Conservation (phyloP, 64 coral and sea anemone genomes). For the Exaiptasia diaphana region DNA sequence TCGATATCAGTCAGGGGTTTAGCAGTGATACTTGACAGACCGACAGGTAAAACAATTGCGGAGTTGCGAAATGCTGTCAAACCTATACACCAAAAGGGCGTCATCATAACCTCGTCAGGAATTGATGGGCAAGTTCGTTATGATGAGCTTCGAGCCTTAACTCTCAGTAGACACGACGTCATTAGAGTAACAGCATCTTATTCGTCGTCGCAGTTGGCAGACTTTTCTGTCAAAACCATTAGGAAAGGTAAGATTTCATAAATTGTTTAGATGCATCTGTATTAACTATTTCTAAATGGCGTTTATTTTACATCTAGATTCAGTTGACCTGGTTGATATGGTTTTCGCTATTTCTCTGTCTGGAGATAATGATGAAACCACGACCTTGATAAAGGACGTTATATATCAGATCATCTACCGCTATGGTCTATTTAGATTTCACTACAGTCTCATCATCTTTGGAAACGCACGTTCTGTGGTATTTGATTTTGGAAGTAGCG, state of each 20-base stretch:
- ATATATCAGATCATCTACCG: background rate
- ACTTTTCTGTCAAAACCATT: background rate
- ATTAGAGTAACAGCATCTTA: background rate
- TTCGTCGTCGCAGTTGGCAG: background rate
- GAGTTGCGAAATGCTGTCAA: background rate
- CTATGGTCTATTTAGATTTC: conserved; percentile 36
- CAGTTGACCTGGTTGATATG: background rate
- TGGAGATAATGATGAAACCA: background rate
- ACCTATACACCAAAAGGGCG: background rate
- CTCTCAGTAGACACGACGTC: background rate
- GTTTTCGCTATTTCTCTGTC: conserved; percentile 25
- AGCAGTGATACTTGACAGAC: conserved; percentile 42
- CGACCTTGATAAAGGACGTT: conserved; percentile 9
- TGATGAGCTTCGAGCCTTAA: background rate
- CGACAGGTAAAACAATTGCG: background rate
- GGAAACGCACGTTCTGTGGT: background rate
- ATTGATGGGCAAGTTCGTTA: background rate
- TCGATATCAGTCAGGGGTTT: conserved; percentile 8
- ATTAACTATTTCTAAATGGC: background rate
- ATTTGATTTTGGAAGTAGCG: conserved; percentile 19
- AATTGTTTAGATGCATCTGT: background rate
- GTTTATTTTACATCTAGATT: conserved; percentile 1
- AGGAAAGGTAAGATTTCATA: background rate
- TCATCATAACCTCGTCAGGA: conserved; percentile 9
- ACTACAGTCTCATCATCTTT: conserved; percentile 39